Percentiles rank a stretch among this genome's conserved stretches.
phyloP scores from a whole-genome alignment of 2,888 invertebrate species.

The Pristionchus maxplancki region DNA sequence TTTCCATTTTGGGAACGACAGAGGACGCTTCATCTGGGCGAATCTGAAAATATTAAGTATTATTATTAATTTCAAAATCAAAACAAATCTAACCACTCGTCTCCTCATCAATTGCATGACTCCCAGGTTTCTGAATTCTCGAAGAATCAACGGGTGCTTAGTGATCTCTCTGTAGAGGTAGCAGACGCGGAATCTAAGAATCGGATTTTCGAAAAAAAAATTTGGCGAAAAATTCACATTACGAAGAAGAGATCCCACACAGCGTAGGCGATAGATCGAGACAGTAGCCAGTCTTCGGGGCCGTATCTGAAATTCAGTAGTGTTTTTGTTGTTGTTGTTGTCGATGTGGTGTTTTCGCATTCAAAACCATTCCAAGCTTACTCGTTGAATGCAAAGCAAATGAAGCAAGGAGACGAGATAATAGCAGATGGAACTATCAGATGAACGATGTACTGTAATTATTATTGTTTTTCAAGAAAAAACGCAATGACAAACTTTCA shows the following conservation, averaged over 20 bases:
- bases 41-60: not conserved
- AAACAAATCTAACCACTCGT: not conserved
- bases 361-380: not conserved
- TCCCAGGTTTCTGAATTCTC: not conserved
- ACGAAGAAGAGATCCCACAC: conserved; percentile 5
- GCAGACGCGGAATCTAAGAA: not conserved
- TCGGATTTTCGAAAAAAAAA: not conserved
- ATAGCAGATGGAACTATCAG: not conserved
- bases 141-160: not conserved
- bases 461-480: not conserved
- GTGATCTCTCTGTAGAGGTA: not conserved
- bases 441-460: not conserved
- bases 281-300: not conserved
- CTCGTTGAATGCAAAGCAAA: conserved; percentile 12
- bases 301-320: not conserved
- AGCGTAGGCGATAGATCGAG: not conserved
- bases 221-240: not conserved
- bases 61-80: no score
- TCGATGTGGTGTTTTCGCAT: not conserved
- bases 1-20: not conserved
- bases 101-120: not conserved
- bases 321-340: not conserved
- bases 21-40: not conserved
- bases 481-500: not conserved
- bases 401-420: not conserved